A percentile compares a stretch with the other conserved stretches of the same genome.
phyloP scores from a whole-genome alignment of 2,797 vertebrate species.

The Novumbra hubbsi region DNA sequence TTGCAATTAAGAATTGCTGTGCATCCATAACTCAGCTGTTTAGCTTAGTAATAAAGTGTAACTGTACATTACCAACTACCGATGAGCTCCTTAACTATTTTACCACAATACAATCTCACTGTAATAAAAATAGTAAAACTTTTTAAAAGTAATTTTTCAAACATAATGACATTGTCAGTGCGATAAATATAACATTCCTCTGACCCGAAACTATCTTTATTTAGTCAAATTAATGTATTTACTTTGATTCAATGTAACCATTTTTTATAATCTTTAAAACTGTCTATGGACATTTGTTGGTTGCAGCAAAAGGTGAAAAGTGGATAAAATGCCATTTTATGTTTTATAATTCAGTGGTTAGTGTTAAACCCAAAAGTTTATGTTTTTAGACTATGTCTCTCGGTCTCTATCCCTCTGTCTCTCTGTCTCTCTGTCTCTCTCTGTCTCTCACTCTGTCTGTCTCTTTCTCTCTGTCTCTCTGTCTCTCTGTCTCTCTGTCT shows the following conservation, averaged over 20 bases:
- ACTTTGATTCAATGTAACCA: too few relatives aligned
- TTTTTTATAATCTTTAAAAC: too few relatives aligned
- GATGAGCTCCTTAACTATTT: neutral
- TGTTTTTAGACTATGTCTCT: constrained; percentile 38
- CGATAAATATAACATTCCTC: too few relatives aligned
- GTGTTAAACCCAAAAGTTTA: constrained; percentile 54
- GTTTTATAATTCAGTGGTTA: constrained; percentile 41
- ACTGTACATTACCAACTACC: neutral
- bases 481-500: constrained; percentile 30
- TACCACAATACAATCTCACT: too few relatives aligned
- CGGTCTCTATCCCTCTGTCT: constrained; percentile 38
- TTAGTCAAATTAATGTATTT: too few relatives aligned
- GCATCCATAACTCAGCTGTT: neutral
- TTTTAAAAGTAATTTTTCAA: too few relatives aligned
- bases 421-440: constrained; percentile 17
- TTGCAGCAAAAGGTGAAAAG: too few relatives aligned
- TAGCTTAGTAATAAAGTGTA: neutral
- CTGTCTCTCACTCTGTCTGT: constrained; percentile 46
- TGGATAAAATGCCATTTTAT: too few relatives aligned
- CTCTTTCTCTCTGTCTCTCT: constrained; percentile 13
- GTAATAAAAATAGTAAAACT: too few relatives aligned
- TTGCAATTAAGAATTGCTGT: neutral
- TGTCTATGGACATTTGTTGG: too few relatives aligned
- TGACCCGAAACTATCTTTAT: too few relatives aligned
- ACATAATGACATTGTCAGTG: too few relatives aligned